Percentiles rank a stretch among this genome's conserved stretches.
phyloP scores from a whole-genome alignment of 2,797 vertebrate species.

The Mormyrops boulengeri region DNA sequence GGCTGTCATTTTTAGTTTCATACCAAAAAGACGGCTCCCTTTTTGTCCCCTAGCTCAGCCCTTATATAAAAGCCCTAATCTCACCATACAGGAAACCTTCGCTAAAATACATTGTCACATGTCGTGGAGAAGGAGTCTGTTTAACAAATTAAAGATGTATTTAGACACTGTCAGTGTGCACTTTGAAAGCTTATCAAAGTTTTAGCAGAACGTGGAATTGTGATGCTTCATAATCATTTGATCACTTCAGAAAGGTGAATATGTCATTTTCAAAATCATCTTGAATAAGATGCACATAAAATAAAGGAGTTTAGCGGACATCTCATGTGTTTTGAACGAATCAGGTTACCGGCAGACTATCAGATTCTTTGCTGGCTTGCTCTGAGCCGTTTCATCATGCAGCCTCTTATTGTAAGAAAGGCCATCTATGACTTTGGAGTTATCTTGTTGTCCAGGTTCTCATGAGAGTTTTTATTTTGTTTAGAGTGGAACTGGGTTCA shows the following conservation, averaged over 20 bases:
- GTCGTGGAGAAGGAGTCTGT: background rate
- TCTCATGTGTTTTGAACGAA: background rate
- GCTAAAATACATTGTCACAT: background rate
- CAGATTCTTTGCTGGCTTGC: background rate
- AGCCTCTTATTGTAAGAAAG: background rate
- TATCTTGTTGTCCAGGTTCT: background rate
- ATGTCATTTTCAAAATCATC: background rate
- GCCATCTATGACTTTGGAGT: background rate
- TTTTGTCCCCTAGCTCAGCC: background rate
- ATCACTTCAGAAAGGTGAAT: background rate
- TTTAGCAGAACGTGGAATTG: background rate
- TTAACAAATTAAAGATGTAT: background rate
- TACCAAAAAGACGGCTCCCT: conserved; percentile 30
- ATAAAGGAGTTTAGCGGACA: background rate
- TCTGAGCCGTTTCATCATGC: background rate
- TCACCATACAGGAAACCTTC: background rate
- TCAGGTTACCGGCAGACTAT: background rate
- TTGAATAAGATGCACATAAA: background rate
- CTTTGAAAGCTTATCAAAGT: background rate
- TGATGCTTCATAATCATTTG: background rate
- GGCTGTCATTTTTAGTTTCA: conserved; percentile 35
- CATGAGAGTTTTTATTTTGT: background rate
- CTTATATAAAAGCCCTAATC: background rate
- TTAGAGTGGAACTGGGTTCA: background rate
- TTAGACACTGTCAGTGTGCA: background rate